Conservation (phyloP, 1,140 invertebrate genomes). For the Aphis gossypii region DNA sequence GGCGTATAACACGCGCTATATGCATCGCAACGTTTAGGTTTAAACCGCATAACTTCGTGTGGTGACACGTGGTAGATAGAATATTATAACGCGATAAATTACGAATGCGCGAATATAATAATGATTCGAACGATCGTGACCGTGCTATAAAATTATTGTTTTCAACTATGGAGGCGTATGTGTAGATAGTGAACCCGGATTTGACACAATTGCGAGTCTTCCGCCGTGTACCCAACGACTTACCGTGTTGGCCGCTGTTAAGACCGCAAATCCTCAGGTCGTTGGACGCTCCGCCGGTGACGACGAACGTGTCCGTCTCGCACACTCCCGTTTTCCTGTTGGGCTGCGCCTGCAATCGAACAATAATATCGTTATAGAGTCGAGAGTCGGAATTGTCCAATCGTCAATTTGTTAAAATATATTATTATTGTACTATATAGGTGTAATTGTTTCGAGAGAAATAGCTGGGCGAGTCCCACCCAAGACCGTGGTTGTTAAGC, state of each 20-base stretch:
- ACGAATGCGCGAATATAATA: not conserved
- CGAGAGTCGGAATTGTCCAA: not conserved
- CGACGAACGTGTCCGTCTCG: constrained; percentile 74
- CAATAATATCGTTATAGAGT: not conserved
- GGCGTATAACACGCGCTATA: not conserved
- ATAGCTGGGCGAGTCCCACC: not conserved
- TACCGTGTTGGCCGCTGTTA: constrained; percentile 84
- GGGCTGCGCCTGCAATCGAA: constrained; percentile 74
- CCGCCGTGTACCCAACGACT: constrained; percentile 63
- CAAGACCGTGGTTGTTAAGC: not conserved
- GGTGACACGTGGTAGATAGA: not conserved
- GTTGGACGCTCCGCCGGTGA: constrained; percentile 68
- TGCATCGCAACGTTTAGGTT: not conserved
- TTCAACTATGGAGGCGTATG: not conserved
- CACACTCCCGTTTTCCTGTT: constrained; percentile 80
- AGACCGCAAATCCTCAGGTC: constrained; percentile 77
- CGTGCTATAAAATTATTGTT: not conserved
- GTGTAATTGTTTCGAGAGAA: not conserved
- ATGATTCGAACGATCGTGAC: not conserved
- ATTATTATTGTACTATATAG: not conserved
- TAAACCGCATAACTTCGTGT: not conserved
- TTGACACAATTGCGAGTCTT: not conserved
- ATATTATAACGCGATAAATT: not conserved
- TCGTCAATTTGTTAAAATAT: not conserved
- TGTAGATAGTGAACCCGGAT: not conserved